phyloP scores from a whole-genome alignment of 37 sponge, comb jelly and placozoan species.

The Tethya wilhelma region DNA sequence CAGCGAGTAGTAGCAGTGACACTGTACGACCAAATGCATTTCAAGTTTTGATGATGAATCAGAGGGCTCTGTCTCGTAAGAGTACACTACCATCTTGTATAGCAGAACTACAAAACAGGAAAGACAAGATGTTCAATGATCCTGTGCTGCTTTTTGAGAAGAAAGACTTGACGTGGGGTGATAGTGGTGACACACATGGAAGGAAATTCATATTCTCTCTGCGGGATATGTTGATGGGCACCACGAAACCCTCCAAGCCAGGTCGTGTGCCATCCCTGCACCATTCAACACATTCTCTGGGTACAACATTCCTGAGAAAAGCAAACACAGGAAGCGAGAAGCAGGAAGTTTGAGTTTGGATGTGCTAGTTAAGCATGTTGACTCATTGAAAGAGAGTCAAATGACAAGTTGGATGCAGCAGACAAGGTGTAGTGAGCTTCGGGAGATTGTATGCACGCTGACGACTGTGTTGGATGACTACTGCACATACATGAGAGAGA shows the following conservation, averaged over 20 bases:
- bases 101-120: conserved; percentile 3
- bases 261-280: background rate
- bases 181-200: conserved; percentile 2
- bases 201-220: background rate
- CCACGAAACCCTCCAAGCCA: background rate
- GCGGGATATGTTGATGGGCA: conserved; percentile 20
- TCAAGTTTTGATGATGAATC: too few species aligned
- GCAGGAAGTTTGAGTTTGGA: conserved; percentile 3
- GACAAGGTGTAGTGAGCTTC: background rate
- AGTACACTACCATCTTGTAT: too few species aligned
- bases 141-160: conserved; percentile 6
- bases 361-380: conserved; percentile 5
- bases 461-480: conserved; percentile 22
- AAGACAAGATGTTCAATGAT: conserved; percentile 24
- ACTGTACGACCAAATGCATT: too few species aligned
- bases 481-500: too few species aligned
- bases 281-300: conserved; percentile 2
- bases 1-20: too few species aligned
- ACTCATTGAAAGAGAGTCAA: background rate
- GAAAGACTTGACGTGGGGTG: conserved; percentile 4
- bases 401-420: conserved; percentile 17
- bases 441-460: background rate
- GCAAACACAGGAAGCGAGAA: too few species aligned
- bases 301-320: conserved; percentile 26
- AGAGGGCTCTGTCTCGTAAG: too few species aligned